These are phyloP conservation scores for Sphinx pinastri DNA, from an alignment of 2,888 invertebrate genomes.

Conservation along the genomic window DNA sequence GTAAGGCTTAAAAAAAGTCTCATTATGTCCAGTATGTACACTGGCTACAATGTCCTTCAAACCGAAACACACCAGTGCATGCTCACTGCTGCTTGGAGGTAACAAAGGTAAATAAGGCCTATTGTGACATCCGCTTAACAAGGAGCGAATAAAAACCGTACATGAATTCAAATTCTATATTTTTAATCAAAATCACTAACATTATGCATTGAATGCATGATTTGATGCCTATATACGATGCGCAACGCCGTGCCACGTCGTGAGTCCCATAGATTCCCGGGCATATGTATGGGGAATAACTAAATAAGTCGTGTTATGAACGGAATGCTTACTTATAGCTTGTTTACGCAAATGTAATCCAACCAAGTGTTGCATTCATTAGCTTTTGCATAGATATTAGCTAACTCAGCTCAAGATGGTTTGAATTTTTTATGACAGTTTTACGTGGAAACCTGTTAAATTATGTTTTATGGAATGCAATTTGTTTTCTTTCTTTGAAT, in stretches of 20 bases:
- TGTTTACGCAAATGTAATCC: conserved; percentile 60
- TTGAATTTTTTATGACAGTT: conserved; percentile 46
- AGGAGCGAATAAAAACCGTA: not conserved
- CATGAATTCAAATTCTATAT: conserved; percentile 54
- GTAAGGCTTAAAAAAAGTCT: too few species aligned
- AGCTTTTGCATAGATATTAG: conserved; percentile 46
- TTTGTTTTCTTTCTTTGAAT: not conserved
- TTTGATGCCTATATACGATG: conserved; percentile 31
- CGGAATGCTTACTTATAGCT: conserved; percentile 57
- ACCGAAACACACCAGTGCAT: too few species aligned
- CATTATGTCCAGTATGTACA: too few species aligned
- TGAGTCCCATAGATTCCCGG: conserved; percentile 29
- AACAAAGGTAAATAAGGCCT: not conserved
- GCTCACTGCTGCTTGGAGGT: too few species aligned
- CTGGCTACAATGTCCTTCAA: too few species aligned
- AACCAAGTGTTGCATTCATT: conserved; percentile 53
- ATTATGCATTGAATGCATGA: conserved; percentile 32
- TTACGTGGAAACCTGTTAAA: conserved; percentile 32
- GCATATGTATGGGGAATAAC: conserved; percentile 32
- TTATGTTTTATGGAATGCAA: conserved; percentile 15
- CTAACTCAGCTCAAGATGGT: conserved; percentile 35
- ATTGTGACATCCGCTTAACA: conserved; percentile 8
- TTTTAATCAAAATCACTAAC: conserved; percentile 46
- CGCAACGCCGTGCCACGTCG: conserved; percentile 26
- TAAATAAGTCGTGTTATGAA: conserved; percentile 56